Percentiles rank a stretch among this genome's conserved stretches.
phyloP scores from a whole-genome alignment of 1,140 invertebrate genomes.

The Zaprionus vittiger region DNA sequence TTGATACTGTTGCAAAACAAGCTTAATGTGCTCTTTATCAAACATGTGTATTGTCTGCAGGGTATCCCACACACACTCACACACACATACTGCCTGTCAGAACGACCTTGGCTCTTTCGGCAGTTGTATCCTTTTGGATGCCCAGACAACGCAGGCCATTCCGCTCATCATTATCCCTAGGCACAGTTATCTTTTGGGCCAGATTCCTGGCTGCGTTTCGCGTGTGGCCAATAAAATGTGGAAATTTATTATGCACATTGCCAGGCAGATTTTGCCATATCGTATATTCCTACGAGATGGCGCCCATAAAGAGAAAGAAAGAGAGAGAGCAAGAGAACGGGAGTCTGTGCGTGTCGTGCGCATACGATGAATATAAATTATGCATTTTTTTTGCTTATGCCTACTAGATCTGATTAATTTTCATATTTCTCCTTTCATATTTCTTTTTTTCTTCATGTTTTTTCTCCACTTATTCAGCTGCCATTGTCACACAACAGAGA shows the following conservation, averaged over 20 bases:
- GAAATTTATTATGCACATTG: constrained; percentile 46
- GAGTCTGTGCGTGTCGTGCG: constrained; percentile 23
- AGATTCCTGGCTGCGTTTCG: constrained; percentile 18
- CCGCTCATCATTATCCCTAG: constrained; percentile 39
- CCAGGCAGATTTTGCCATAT: constrained; percentile 26
- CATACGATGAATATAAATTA: constrained; percentile 48
- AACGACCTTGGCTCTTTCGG: constrained; percentile 36
- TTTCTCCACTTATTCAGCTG: constrained; percentile 25
- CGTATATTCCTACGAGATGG: background rate
- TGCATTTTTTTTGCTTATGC: constrained; percentile 29
- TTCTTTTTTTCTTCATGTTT: constrained; percentile 6
- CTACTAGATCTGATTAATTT: constrained; percentile 49
- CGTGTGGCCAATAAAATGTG: constrained; percentile 51
- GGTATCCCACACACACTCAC: background rate
- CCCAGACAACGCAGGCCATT: constrained; percentile 10
- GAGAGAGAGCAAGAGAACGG: background rate
- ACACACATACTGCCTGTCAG: background rate
- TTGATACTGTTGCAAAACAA: background rate
- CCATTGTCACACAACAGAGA: constrained; percentile 28
- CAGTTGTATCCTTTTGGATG: constrained; percentile 26
- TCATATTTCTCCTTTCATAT: constrained; percentile 26
- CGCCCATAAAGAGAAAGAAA: background rate
- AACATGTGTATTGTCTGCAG: background rate
- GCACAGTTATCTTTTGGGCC: constrained; percentile 19
- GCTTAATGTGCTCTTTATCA: background rate